These are phyloP conservation scores for Parnassius orleans DNA, from an alignment of 2,888 invertebrate species.

Conservation along the genomic window DNA sequence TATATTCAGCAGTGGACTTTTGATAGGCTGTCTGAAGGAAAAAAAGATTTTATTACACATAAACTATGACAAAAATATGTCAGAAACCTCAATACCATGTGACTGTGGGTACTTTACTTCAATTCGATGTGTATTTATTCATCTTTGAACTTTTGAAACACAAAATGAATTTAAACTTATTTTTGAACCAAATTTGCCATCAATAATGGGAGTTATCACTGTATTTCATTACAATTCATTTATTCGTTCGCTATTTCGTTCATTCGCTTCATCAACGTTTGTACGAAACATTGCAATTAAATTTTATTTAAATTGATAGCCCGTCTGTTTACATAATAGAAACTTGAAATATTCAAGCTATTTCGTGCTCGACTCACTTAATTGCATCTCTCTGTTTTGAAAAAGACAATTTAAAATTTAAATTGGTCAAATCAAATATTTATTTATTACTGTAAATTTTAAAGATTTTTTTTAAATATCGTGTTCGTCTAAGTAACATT, in stretches of 20 bases:
- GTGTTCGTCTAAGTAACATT: too few relatives aligned
- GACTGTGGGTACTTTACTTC: too few relatives aligned
- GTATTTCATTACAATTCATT: conserved; percentile 35
- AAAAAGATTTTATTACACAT: too few relatives aligned
- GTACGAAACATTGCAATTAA: conserved; percentile 46
- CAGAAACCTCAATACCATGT: too few relatives aligned
- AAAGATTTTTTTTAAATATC: too few relatives aligned
- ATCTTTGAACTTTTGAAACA: not conserved
- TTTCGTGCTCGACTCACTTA: conserved; percentile 29
- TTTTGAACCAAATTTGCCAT: not conserved
- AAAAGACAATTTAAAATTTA: conserved; percentile 19
- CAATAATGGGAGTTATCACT: not conserved
- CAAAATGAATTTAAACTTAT: not conserved
- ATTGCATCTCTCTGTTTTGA: conserved; percentile 21
- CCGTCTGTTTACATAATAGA: conserved; percentile 27
- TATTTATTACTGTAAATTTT: too few relatives aligned
- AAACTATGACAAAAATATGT: too few relatives aligned
- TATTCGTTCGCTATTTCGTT: conserved; percentile 40
- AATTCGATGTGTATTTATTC: too few relatives aligned
- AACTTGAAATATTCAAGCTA: conserved; percentile 29
- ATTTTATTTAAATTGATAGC: conserved; percentile 39
- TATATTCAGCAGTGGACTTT: too few relatives aligned
- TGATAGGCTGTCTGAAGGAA: too few relatives aligned
- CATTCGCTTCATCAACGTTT: conserved; percentile 37
- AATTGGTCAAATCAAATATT: not conserved